These are phyloP conservation scores for Pseudomugil tenellus DNA, from an alignment of 2,797 vertebrate species.

Conservation along the genomic window DNA sequence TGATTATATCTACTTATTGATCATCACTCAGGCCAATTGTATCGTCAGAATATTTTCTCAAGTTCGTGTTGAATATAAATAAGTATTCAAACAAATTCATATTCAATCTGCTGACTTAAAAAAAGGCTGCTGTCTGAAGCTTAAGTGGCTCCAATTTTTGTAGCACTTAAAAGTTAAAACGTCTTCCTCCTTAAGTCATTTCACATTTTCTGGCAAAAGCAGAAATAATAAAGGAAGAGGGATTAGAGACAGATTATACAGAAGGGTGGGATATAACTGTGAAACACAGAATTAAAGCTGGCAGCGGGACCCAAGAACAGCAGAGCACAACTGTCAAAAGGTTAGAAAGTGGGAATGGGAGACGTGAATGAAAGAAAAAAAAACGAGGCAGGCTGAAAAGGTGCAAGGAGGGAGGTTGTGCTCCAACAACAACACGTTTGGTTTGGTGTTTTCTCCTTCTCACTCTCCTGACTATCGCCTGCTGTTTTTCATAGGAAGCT, in stretches of 20 bases:
- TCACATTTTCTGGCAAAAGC: neutral
- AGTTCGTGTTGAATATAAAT: constrained; percentile 53
- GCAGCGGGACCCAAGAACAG: constrained; percentile 7
- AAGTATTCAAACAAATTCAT: constrained; percentile 25
- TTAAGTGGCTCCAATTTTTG: constrained; percentile 41
- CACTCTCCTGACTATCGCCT: constrained; percentile 57
- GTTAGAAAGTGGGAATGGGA: constrained; percentile 17
- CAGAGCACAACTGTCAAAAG: constrained; percentile 30
- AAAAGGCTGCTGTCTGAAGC: constrained; percentile 29
- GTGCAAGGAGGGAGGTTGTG: constrained; percentile 36
- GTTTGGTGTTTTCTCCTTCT: constrained; percentile 57
- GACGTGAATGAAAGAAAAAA: constrained; percentile 30
- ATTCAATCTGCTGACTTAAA: constrained; percentile 40
- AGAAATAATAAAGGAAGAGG: neutral
- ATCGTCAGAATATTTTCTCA: constrained; percentile 7
- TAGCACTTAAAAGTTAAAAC: neutral
- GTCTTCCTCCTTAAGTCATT: neutral
- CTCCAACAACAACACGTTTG: constrained; percentile 66
- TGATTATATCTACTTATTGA: constrained; percentile 38
- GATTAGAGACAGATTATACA: constrained; percentile 49
- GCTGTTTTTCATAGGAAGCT: constrained; percentile 84
- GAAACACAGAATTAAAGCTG: constrained; percentile 22
- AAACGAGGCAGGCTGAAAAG: constrained; percentile 28
- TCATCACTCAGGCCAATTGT: neutral
- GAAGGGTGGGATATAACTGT: constrained; percentile 43